These are phyloP conservation scores for Gryon sp. DNA, from an alignment of 1,140 invertebrate species.

Conservation along the genomic window DNA sequence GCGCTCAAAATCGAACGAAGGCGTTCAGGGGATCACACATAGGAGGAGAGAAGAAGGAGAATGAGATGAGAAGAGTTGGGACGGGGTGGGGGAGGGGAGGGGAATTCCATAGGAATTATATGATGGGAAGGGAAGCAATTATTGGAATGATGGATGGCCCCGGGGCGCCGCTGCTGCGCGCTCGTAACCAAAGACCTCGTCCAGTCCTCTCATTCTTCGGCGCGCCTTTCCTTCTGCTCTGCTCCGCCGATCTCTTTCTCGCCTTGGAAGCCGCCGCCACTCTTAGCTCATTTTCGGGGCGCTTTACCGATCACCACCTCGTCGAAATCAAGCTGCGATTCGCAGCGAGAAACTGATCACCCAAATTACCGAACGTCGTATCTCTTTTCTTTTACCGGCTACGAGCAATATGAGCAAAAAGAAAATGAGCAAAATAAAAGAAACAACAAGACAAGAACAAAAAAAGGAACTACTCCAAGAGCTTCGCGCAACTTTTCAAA, in stretches of 20 bases:
- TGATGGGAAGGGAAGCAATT: slow-evolving; percentile 79
- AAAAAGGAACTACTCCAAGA: background rate
- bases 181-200: slow-evolving; percentile 72
- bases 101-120: slow-evolving; percentile 76
- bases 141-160: slow-evolving; percentile 79
- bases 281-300: slow-evolving; percentile 30
- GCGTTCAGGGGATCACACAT: slow-evolving; percentile 20
- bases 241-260: slow-evolving; percentile 45
- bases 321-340: slow-evolving; percentile 30
- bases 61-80: too few relatives aligned
- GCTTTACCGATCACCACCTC: slow-evolving; percentile 38
- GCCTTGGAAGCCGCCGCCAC: slow-evolving; percentile 29
- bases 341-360: slow-evolving; percentile 37
- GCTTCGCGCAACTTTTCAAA: slow-evolving; percentile 15
- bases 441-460: background rate
- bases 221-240: slow-evolving; percentile 32
- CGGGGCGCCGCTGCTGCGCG: slow-evolving; percentile 73
- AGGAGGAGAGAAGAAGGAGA: slow-evolving; percentile 17
- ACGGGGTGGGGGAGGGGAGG: too few relatives aligned
- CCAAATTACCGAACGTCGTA: slow-evolving; percentile 46
- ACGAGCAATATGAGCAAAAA: too few relatives aligned
- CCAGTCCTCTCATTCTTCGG: slow-evolving; percentile 58
- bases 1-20: slow-evolving; percentile 49
- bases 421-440: too few relatives aligned
- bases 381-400: background rate